These are phyloP conservation scores for Galeopterus variegatus DNA, from an alignment of 2,113 vertebrate genomes.

Conservation along the genomic window DNA sequence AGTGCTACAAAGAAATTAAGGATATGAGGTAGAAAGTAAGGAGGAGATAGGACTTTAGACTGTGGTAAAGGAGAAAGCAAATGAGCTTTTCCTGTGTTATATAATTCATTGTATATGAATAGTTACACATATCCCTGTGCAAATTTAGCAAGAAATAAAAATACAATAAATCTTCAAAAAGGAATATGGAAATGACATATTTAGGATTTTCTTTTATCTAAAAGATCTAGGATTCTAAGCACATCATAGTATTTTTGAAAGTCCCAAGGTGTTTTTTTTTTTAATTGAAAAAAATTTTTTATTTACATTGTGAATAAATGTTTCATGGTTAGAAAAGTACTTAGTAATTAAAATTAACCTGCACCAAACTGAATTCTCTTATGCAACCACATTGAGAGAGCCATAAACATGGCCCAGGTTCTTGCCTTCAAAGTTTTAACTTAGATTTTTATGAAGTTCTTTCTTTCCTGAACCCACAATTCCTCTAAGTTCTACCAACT, in stretches of 20 bases:
- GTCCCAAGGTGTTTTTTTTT: neutral
- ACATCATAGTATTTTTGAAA: neutral
- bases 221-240: slow-evolving; percentile 2
- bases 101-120: slow-evolving; percentile 13
- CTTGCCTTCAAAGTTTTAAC: neutral
- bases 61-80: neutral
- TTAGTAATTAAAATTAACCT: slow-evolving; percentile 14
- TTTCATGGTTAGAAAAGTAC: neutral
- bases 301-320: neutral
- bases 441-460: neutral
- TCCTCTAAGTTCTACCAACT: neutral
- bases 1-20: neutral
- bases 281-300: neutral
- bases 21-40: neutral
- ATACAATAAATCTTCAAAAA: neutral
- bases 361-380: neutral
- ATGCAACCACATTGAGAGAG: neutral
- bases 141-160: slow-evolving; percentile 55
- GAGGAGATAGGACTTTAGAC: neutral
- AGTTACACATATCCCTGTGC: neutral
- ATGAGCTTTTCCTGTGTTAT: neutral
- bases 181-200: neutral
- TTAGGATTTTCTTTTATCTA: neutral
- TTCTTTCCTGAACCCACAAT: neutral
- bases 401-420: neutral